These are phyloP conservation scores for Laupala kohalensis DNA, from an alignment of 1,140 invertebrate genomes.

Conservation along the genomic window DNA sequence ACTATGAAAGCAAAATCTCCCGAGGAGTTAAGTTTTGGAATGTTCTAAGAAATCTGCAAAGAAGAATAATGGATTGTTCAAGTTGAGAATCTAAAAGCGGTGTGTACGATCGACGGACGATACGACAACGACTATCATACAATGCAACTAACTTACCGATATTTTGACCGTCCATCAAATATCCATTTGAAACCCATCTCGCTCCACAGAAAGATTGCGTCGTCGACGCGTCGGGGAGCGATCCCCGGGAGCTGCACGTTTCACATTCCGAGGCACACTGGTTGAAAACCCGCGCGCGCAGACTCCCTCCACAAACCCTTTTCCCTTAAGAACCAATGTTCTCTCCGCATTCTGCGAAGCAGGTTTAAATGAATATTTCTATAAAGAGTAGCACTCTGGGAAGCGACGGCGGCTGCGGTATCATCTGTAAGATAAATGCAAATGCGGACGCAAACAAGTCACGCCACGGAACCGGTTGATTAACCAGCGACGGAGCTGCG, in stretches of 20 bases:
- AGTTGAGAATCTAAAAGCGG: too few relatives aligned
- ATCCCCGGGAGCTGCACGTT: neutral
- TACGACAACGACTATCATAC: too few relatives aligned
- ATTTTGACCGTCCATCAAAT: too few relatives aligned
- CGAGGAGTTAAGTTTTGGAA: too few relatives aligned
- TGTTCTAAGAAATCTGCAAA: too few relatives aligned
- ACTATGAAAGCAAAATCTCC: too few relatives aligned
- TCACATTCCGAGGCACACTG: neutral
- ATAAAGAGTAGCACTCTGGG: neutral
- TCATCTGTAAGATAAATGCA: neutral
- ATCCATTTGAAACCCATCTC: too few relatives aligned
- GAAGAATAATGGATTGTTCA: too few relatives aligned
- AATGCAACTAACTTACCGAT: too few relatives aligned
- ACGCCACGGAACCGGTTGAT: neutral
- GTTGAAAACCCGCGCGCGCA: neutral
- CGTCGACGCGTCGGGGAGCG: too few relatives aligned
- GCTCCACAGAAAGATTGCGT: too few relatives aligned
- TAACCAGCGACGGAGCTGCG: neutral
- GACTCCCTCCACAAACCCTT: neutral
- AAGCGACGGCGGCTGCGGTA: neutral
- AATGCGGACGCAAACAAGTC: neutral
- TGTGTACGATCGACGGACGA: too few relatives aligned
- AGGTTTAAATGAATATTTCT: neutral
- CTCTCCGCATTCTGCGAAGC: neutral
- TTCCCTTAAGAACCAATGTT: neutral